These are phyloP conservation scores for Microctonus brassicae DNA, from an alignment of 2,888 invertebrate species.

Conservation along the genomic window DNA sequence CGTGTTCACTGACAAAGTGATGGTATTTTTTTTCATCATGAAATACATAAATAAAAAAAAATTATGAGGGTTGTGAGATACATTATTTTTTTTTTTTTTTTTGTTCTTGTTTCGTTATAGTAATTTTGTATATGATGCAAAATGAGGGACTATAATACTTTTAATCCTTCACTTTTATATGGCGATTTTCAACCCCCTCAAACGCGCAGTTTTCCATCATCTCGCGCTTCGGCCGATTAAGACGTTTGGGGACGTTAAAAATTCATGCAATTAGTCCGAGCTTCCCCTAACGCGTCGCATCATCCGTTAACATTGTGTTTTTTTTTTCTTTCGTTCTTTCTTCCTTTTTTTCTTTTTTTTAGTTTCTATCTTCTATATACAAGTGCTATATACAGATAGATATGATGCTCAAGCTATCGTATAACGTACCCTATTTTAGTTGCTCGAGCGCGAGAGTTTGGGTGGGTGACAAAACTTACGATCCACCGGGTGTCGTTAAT, in stretches of 20 bases:
- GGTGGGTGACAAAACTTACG: conserved; percentile 67
- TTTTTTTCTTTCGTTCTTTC: not conserved
- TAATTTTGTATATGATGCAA: conserved; percentile 21
- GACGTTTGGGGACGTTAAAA: conserved; percentile 63
- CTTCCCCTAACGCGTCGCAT: conserved; percentile 28
- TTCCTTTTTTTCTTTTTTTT: conserved; percentile 35
- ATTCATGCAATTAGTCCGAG: conserved; percentile 66
- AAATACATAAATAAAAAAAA: not conserved
- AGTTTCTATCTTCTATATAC: not conserved
- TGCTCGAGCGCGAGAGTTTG: not conserved
- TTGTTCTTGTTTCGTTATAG: not conserved
- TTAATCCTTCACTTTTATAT: conserved; percentile 6
- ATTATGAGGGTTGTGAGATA: not conserved
- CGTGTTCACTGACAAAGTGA: not conserved
- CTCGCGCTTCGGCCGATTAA: conserved; percentile 58
- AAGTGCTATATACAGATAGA: not conserved
- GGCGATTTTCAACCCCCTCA: conserved; percentile 12
- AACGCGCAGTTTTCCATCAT: conserved; percentile 58
- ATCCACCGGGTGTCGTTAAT: conserved; percentile 66
- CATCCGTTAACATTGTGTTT: conserved; percentile 34
- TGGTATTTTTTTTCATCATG: not conserved
- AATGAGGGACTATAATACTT: conserved; percentile 10
- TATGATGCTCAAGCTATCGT: not conserved
- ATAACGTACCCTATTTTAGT: conserved; percentile 55
- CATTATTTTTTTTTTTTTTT: not conserved